phyloP scores from a whole-genome alignment of 1,140 invertebrate genomes.

The Heliothis virescens region DNA sequence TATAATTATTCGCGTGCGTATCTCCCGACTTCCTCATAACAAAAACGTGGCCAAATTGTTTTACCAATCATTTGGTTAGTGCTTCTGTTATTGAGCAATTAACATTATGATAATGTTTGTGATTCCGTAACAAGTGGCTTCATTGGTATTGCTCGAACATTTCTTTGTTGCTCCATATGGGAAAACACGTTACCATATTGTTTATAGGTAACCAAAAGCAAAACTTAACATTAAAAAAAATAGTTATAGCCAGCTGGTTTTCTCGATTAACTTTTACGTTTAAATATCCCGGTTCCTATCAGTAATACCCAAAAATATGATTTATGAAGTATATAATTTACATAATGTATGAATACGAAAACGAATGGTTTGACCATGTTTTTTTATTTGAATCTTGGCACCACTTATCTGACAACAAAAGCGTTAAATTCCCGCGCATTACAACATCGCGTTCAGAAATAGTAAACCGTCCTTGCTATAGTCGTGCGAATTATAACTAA shows the following conservation, averaged over 20 bases:
- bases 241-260: too few relatives aligned
- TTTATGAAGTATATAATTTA: too few relatives aligned
- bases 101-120: conserved; percentile 12
- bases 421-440: conserved; percentile 67
- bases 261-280: too few relatives aligned
- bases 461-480: conserved; percentile 64
- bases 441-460: conserved; percentile 68
- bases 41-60: conserved; percentile 34
- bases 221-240: not conserved
- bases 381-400: conserved; percentile 13
- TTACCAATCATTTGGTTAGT: conserved; percentile 8
- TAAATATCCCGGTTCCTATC: too few relatives aligned
- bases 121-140: conserved; percentile 40
- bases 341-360: too few relatives aligned
- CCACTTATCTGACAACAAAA: conserved; percentile 23
- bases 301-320: too few relatives aligned
- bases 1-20: conserved; percentile 43
- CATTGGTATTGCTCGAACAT: conserved; percentile 26
- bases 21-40: conserved; percentile 39
- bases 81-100: conserved; percentile 34
- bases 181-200: not conserved
- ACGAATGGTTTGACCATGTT: too few relatives aligned
- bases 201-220: not conserved
- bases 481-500: conserved; percentile 51
- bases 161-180: conserved; percentile 38